phyloP scores from a whole-genome alignment of 2,888 invertebrate species.

The Uloborus plumipes region DNA sequence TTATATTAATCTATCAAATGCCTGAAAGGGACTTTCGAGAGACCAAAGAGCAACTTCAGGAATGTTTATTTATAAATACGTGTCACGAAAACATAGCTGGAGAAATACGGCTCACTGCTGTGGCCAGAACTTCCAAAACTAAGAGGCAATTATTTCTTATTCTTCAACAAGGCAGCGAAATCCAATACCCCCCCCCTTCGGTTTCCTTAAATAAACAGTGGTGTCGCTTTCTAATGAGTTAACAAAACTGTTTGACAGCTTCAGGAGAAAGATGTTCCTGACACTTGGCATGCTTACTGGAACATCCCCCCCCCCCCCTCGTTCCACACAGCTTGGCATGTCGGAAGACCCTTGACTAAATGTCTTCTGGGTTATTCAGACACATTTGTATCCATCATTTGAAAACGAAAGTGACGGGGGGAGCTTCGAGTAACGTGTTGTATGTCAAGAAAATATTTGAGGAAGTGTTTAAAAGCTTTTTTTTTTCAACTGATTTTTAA shows the following conservation, averaged over 20 bases:
- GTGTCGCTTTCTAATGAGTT: constrained; percentile 43
- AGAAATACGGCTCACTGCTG: background rate
- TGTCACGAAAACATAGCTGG: too few relatives aligned
- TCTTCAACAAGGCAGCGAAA: constrained; percentile 10
- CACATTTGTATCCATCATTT: too few relatives aligned
- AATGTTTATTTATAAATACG: too few relatives aligned
- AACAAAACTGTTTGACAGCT: constrained; percentile 53
- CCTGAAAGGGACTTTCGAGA: too few relatives aligned
- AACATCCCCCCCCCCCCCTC: constrained; percentile 17
- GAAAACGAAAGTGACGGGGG: too few relatives aligned
- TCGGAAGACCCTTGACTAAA: constrained; percentile 7
- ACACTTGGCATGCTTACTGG: constrained; percentile 13
- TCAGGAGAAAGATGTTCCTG: constrained; percentile 12
- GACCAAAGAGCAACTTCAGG: too few relatives aligned
- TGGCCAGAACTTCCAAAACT: constrained; percentile 6
- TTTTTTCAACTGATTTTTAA: too few relatives aligned
- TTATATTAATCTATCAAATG: too few relatives aligned
- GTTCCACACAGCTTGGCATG: constrained; percentile 22
- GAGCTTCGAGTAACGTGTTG: too few relatives aligned
- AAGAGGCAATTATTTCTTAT: constrained; percentile 43
- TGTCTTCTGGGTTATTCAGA: too few relatives aligned
- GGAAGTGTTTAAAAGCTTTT: too few relatives aligned
- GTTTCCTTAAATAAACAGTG: constrained; percentile 51
- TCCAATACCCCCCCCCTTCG: background rate
- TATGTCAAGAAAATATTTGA: too few relatives aligned